A percentile compares a stretch with the other conserved stretches of the same genome.
phyloP scores from a whole-genome alignment of 2,113 vertebrate species.

The Hiodon tergisus region DNA sequence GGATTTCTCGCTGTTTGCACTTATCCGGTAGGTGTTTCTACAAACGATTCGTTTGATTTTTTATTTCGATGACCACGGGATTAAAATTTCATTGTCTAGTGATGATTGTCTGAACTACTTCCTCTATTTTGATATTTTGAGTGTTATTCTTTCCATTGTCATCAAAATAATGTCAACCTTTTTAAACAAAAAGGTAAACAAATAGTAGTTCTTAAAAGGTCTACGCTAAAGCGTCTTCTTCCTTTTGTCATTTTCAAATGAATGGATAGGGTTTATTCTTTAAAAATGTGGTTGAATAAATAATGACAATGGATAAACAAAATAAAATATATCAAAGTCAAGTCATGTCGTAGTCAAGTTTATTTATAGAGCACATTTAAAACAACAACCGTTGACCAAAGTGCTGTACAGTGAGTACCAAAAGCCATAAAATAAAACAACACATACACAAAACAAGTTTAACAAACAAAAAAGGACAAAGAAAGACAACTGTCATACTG shows the following conservation, averaged over 20 bases:
- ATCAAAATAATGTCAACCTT: conserved; percentile 49
- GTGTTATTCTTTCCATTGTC: conserved; percentile 59
- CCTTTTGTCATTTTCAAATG: not conserved
- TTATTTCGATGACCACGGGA: conserved; percentile 60
- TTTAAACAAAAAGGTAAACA: conserved; percentile 39
- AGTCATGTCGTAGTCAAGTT: too few species aligned
- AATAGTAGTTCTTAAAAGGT: conserved; percentile 38
- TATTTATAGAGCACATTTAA: too few species aligned
- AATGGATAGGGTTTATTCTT: not conserved
- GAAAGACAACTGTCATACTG: too few species aligned
- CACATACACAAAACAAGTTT: too few species aligned
- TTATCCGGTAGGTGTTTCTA: conserved; percentile 70
- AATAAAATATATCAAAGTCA: too few species aligned
- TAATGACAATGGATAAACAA: not conserved
- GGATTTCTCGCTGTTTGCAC: conserved; percentile 54
- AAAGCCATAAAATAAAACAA: too few species aligned
- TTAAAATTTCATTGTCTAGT: conserved; percentile 57
- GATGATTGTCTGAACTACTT: conserved; percentile 55
- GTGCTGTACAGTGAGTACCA: too few species aligned
- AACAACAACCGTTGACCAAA: too few species aligned
- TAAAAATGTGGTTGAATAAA: not conserved
- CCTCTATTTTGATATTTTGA: conserved; percentile 45
- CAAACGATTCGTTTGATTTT: conserved; percentile 45
- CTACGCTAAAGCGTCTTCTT: not conserved
- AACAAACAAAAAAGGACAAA: too few species aligned